Evolutionary conservation across 2,888 invertebrate species (phyloP), one percentile per base, ranked within the genome.

Genomic region (Teleiodes luculella): DNA sequence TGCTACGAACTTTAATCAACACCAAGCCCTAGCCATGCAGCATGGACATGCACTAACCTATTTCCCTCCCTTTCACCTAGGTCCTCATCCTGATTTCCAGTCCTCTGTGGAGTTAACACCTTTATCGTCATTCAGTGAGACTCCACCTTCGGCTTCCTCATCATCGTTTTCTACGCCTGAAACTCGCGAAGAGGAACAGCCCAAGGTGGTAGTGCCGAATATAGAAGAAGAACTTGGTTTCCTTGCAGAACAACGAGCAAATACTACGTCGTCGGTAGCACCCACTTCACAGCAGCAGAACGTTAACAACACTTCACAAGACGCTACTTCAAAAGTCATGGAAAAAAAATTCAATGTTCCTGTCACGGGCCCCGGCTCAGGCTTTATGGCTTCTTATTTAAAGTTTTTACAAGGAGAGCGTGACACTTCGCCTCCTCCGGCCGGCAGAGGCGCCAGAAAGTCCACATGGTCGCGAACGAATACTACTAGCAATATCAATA

Each of bases 211-310:
- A 71, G 95, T 96, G 74, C 96, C 96, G 68, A 95, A 96, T 88
- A 95, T 96, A 80, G 96, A 96, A 84, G 95, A 96, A 88, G 96
- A 96, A 87, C 91, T 96, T 74, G 94, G 94, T 81, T 95, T 95
- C 86, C 91, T 96, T 80, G 92, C 93, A 70, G 92, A 92, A 87
- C 90, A 83, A 85, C 90, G 81, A 80, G 85, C 78, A 76, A 88
- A 79, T 82, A 84, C 80, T 77, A 83, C 84, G 70, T 86, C 90
- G 65, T 75, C 83, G 83, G 87, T 86, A 85, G 88, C 84, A 85
- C 84, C 86, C 79, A 73, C 90, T 80, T 84, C 89, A 72, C 86
- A 83, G 80, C 84, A 84, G 81, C 88, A 76, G 84, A 83, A 76
- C 77, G 74, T 80, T 70, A 86, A 79, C 83, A 84, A 73, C 81